A percentile compares a stretch with the other conserved stretches of the same genome.
These are phyloP conservation scores for Eumerus sabulonum DNA, from an alignment of 2,888 invertebrate species.

Conservation along the genomic window DNA sequence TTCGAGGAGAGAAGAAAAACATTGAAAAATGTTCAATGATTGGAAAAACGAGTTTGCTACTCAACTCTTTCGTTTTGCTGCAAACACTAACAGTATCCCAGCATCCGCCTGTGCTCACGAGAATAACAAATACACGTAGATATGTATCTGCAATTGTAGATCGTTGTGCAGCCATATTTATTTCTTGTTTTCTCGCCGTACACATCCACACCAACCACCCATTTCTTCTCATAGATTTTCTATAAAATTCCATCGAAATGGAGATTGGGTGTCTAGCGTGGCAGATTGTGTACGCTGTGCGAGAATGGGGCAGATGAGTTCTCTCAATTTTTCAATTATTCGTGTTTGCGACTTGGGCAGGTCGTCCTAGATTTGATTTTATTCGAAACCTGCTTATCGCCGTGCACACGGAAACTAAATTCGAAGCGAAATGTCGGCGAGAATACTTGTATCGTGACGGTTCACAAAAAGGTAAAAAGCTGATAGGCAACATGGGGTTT, in stretches of 20 bases:
- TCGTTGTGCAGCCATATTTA: slow-evolving; percentile 57
- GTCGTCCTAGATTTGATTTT: slow-evolving; percentile 52
- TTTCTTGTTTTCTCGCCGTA: slow-evolving; percentile 22
- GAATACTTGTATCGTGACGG: too few species aligned
- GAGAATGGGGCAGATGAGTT: slow-evolving; percentile 54
- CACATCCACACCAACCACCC: slow-evolving; percentile 52
- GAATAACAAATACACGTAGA: slow-evolving; percentile 7
- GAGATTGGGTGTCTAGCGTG: slow-evolving; percentile 61
- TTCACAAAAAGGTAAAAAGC: slow-evolving; percentile 6
- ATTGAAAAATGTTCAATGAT: slow-evolving; percentile 17
- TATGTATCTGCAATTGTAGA: too few species aligned
- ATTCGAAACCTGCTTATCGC: slow-evolving; percentile 39
- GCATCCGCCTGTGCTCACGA: slow-evolving; percentile 51
- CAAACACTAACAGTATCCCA: slow-evolving; percentile 50
- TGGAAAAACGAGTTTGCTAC: slow-evolving; percentile 52
- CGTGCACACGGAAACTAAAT: slow-evolving; percentile 39
- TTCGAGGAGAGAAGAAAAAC: background rate
- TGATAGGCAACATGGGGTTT: slow-evolving; percentile 15
- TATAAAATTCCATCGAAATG: slow-evolving; percentile 68
- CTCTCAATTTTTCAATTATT: slow-evolving; percentile 21
- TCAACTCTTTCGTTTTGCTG: slow-evolving; percentile 61
- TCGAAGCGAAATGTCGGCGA: background rate
- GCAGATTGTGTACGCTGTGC: slow-evolving; percentile 15
- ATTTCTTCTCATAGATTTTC: slow-evolving; percentile 65
- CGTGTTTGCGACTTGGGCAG: slow-evolving; percentile 47